Base-by-base conservation (phyloP, 2,113 vertebrate genomes). In the Brevimyrus niger region DNA sequence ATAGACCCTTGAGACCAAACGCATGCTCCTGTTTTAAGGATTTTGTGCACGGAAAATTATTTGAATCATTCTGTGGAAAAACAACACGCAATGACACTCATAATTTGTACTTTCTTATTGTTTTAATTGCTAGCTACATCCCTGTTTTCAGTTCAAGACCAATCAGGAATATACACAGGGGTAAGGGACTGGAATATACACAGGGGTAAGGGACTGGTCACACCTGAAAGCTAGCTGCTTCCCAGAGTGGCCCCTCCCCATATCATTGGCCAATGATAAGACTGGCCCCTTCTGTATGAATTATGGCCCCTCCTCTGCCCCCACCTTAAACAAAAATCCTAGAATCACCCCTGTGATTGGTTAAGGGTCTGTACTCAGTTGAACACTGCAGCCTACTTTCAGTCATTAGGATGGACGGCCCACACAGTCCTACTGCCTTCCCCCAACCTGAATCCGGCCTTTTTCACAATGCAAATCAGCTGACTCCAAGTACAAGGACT, bases 1-100 rank as follows among this genome's bases (percentile, higher is more conserved):
- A 91, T 50, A 61, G 17, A 92, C 27, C 84, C 4, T 88, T 88
- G n/a, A 46, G 91, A 89, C 19, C 76, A 23, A 87, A 42, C 23
- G 23, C n/a, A 11, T 35, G 4, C 10, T 87, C 23, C 35, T 19
- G 27, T 46, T 42, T 83, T 8, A 19, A 85, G 84, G n/a, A 10
- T 23, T 87, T 58, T 55, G 55, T 87, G 31, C 21, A 44, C 51
- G 38, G 51, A 15, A 13, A 35, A 17, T 51, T 42, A 6, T 87
- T 86, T 27, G 27, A 17, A 53, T 21, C 47, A 31, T 82, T 8
- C 38, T 38, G 38, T 46, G 7, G 7, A 82, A 46, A 44, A 42
- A 82, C 13, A 80, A 80, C 35, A 42, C 21, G 5, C 13, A 46
- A 44, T 15, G 38, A 82, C 76, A 82, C 76, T 82, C 31, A 17